Conservation (phyloP, 2,113 vertebrate genomes). For the Oophaga pumilio region DNA sequence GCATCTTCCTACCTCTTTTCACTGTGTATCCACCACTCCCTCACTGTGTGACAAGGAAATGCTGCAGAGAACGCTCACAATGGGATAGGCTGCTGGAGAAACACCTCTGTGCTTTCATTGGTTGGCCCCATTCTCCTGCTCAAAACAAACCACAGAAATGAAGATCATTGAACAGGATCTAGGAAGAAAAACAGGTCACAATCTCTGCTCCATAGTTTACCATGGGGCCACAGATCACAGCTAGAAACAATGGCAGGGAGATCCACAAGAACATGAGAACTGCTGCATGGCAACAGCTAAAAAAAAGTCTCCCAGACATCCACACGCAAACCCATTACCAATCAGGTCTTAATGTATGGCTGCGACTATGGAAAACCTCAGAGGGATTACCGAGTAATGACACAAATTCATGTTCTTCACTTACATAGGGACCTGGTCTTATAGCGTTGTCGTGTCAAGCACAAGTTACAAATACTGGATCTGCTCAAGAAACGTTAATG, state of each 20-base stretch:
- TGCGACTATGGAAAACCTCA: background rate
- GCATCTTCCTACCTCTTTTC: constrained; percentile 55
- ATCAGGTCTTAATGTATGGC: background rate
- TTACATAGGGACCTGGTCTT: too few species aligned
- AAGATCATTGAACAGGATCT: constrained; percentile 12
- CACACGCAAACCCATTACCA: background rate
- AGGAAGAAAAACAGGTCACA: constrained; percentile 1
- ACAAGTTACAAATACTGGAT: too few species aligned
- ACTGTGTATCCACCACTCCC: constrained; percentile 53
- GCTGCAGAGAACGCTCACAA: constrained; percentile 57
- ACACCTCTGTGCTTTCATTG: constrained; percentile 65
- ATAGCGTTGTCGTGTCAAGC: too few species aligned
- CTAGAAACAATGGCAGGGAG: background rate
- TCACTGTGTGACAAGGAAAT: constrained; percentile 52
- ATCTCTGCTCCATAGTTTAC: background rate
- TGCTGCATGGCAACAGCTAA: constrained; percentile 5
- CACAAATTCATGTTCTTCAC: too few species aligned
- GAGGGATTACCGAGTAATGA: background rate
- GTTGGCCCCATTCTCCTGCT: constrained; percentile 50
- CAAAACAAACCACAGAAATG: constrained; percentile 45
- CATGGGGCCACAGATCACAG: background rate
- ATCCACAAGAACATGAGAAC: background rate
- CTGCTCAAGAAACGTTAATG: too few species aligned
- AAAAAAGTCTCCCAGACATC: background rate
- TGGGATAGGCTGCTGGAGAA: constrained; percentile 59